Conservation (phyloP, 1,140 invertebrate species). For the Maconellicoccus hirsutus region DNA sequence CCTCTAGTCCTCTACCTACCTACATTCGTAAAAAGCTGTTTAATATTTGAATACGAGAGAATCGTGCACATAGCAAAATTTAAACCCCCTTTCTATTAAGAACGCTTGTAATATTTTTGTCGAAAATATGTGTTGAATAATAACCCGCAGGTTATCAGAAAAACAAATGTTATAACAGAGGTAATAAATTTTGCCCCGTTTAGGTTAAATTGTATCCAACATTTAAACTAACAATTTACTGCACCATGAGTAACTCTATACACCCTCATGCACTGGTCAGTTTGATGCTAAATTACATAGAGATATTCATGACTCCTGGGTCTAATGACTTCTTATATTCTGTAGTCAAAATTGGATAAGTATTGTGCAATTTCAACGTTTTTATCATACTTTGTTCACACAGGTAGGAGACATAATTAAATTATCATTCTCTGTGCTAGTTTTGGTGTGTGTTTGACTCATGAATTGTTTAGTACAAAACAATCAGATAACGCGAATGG, state of each 20-base stretch:
- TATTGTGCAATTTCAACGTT: too few relatives aligned
- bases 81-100: neutral
- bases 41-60: neutral
- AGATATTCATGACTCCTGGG: too few relatives aligned
- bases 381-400: too few relatives aligned
- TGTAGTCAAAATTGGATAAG: too few relatives aligned
- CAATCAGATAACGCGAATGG: neutral
- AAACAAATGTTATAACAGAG: neutral
- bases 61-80: neutral
- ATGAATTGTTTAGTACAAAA: neutral
- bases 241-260: too few relatives aligned
- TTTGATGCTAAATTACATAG: too few relatives aligned
- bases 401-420: too few relatives aligned
- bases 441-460: neutral
- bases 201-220: neutral
- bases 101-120: neutral
- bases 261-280: too few relatives aligned
- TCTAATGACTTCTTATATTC: too few relatives aligned
- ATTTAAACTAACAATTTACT: neutral
- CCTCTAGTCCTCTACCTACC: too few relatives aligned
- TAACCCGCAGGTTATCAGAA: slow-evolving; percentile 7
- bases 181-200: neutral
- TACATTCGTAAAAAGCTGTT: neutral
- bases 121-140: slow-evolving; percentile 4
- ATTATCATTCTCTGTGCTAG: neutral